Evolutionary conservation across 2,113 vertebrate genomes (phyloP).

Genomic region (Uropsilus gracilis): DNA sequence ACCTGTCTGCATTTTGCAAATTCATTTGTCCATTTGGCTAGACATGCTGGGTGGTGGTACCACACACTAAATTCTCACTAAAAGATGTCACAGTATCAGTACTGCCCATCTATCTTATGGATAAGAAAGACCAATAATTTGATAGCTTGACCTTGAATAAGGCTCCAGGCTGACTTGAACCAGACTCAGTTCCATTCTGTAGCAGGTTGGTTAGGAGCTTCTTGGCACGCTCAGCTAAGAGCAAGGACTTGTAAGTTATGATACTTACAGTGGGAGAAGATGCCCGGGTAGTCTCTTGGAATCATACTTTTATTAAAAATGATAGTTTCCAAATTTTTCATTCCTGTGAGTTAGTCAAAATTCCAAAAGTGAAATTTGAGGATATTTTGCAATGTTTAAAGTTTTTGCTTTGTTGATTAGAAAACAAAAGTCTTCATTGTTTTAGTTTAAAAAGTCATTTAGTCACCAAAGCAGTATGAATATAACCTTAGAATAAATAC

Average conservation of each 20-base stretch:
- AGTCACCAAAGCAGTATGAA: background rate
- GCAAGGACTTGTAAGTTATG: background rate
- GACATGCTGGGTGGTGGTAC: background rate
- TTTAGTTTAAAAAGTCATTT: background rate
- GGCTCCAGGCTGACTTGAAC: background rate
- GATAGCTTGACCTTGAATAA: background rate
- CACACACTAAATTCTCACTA: accelerated
- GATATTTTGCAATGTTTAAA: background rate
- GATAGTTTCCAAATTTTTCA: background rate
- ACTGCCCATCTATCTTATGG: background rate
- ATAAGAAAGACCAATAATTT: background rate
- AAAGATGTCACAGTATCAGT: background rate
- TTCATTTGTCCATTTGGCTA: background rate
- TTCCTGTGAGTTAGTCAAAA: background rate
- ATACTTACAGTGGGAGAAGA: background rate
- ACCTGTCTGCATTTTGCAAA: background rate
- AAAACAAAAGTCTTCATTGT: background rate
- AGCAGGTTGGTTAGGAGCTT: background rate
- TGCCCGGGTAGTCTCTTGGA: background rate
- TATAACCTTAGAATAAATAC: background rate
- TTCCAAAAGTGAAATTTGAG: background rate
- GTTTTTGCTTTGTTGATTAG: conserved; percentile 16
- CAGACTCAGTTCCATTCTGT: background rate
- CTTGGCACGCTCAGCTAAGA: background rate
- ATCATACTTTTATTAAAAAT: background rate